Evolutionary conservation across 2,797 vertebrate genomes (phyloP), one percentile per base, ranked within the genome.

Genomic region (Mus caroli): DNA sequence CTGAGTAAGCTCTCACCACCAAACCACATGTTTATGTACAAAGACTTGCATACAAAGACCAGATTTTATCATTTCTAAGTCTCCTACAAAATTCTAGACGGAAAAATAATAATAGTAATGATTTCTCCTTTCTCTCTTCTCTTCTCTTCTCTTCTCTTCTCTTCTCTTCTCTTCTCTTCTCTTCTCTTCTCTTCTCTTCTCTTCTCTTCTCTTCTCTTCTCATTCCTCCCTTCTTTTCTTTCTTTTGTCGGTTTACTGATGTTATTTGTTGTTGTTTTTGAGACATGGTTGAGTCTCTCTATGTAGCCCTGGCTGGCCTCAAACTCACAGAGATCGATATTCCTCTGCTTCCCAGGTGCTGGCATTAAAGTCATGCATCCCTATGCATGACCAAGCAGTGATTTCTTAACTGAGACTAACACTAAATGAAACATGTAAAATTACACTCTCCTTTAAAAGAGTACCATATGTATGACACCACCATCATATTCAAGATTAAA

Each of bases 381-480:
- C 6, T 43, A 40, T 60, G n/a, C 79, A 28, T 60, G 12, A 56
- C 24, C 58, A 40, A 40, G 24, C 6, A 10, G 40, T 60, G 26
- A 37, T 56, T 75, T 83, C 80, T 91, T 89, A 75, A 60, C 69
- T 64, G 46, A 86, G 67, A 79, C 37, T 60, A 91, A 88, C 34
- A 88, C 73, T 56, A 50, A 89, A 94, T 89, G 13, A 89, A 79
- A 54, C 71, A 91, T 17, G 67, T 75, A 56, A 91, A 83, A 43
- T 19, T 6, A 40, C 40, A 2, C 43, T 24, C 67, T 80, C 50
- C 34, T 85, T 11, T 15, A 26, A 94, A 71, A 24, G 1, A 67
- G 31, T 89, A 86, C 8, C 11, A 71, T 46, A 78, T 82, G 46
- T 54, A 67, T 69, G 56, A 19, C 19, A 56, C n/a, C 22, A 46